A percentile compares a stretch with the other conserved stretches of the same genome.
Conservation (phyloP, 2,797 vertebrate genomes). For the Characodon lateralis region DNA sequence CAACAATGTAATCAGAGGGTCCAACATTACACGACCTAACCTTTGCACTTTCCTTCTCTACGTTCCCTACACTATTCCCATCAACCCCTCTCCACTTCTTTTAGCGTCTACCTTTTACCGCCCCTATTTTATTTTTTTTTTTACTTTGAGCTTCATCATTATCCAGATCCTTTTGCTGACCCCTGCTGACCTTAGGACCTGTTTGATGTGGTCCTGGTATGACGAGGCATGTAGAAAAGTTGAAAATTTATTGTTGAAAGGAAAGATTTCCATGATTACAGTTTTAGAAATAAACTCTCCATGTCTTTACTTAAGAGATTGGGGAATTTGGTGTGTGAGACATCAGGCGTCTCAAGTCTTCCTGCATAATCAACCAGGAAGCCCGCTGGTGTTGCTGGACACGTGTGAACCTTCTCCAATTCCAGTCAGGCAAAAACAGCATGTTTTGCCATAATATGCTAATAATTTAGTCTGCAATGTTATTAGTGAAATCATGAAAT, state of each 20-base stretch:
- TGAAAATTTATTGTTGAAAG: constrained; percentile 72
- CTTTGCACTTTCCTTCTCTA: constrained; percentile 72
- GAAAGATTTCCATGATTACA: constrained; percentile 72
- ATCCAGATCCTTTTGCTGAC: constrained; percentile 76
- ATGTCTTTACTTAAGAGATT: constrained; percentile 57
- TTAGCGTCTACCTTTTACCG: constrained; percentile 62
- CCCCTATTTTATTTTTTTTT: constrained; percentile 46
- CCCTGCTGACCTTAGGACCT: constrained; percentile 67
- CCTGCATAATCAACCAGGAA: constrained; percentile 29
- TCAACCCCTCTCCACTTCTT: constrained; percentile 49
- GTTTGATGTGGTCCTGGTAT: constrained; percentile 76
- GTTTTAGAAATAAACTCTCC: constrained; percentile 67
- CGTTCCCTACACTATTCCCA: constrained; percentile 58
- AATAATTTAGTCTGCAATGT: constrained; percentile 75
- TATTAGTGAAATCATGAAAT: constrained; percentile 76
- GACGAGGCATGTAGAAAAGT: constrained; percentile 64
- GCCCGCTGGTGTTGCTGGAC: constrained; percentile 36
- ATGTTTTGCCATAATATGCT: constrained; percentile 65
- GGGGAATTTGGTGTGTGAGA: constrained; percentile 29
- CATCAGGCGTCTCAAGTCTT: constrained; percentile 9
- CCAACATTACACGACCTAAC: constrained; percentile 63
- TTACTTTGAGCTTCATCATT: constrained; percentile 70
- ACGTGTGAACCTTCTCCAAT: constrained; percentile 53
- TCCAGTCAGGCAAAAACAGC: constrained; percentile 49
- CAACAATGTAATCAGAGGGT: constrained; percentile 76